Evolutionary conservation across 2,888 invertebrate species (phyloP), one percentile per base, ranked within the genome.

Genomic region (Caradrina clavipalpis): DNA sequence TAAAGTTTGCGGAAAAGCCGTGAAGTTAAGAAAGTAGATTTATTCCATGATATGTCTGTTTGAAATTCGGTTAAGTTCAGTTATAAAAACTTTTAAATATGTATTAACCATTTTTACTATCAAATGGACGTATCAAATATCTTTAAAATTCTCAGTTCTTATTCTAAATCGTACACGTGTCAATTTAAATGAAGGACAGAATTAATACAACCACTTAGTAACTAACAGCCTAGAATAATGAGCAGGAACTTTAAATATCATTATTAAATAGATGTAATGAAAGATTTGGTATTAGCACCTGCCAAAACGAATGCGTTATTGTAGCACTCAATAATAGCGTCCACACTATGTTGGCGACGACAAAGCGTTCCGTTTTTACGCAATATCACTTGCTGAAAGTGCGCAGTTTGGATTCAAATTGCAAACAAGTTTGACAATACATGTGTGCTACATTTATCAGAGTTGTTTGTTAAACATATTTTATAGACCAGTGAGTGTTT

Each of bases 281-380:
- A 73, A 73, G 59, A 66, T 76, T 68, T 69, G n/a, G 19, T 60
- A 60, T 53, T 51, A 67, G 17, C 22, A 65, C 31, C 31, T 64
- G 62, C 69, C 72, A 80, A 80, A 74, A 72, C 50, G 6, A 56
- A 42, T 64, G 68, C 50, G 22, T 49, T 69, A 69, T 59, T 72
- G 50, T 77, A 47, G 39, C 47, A 69, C 64, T 51, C 26, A 50
- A 57, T 66, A 75, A 62, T 55, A 68, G 53, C 53, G 42, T 62
- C 64, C 63, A 61, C 50, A 64, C 21, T 19, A 10, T 65, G 58
- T 69, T 69, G 71, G 64, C 67, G 67, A 72, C 80, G 62, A 72
- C 71, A 78, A 69, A 72, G 65, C n/a, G 60, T 61, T 71, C 59
- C 21, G 39, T 55, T 67, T 78, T 80, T 68, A 64, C 73, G 65